These are phyloP conservation scores for Solen grandis DNA, from an alignment of 1,140 invertebrate species.

Conservation along the genomic window DNA sequence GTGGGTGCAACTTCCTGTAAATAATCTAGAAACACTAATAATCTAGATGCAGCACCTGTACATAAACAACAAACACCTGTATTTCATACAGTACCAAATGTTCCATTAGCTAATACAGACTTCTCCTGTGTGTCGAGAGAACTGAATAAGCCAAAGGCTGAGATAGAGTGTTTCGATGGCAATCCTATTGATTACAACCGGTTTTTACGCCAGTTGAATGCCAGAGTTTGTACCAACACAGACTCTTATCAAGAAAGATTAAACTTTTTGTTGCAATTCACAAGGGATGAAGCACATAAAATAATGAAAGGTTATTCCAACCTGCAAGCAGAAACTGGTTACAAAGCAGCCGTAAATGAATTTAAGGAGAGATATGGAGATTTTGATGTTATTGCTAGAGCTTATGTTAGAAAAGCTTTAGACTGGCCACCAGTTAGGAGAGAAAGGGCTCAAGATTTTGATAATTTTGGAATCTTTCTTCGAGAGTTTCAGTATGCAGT, in stretches of 20 bases:
- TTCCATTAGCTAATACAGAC: neutral
- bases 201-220: constrained; percentile 52
- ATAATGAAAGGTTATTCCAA: constrained; percentile 50
- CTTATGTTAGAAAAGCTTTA: constrained; percentile 50
- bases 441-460: constrained; percentile 46
- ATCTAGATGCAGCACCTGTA: no score
- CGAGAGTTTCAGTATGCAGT: constrained; percentile 41
- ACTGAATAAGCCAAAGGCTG: constrained; percentile 42
- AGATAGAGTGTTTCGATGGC: constrained; percentile 47
- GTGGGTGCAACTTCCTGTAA: no score
- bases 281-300: constrained; percentile 34
- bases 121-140: neutral
- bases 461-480: constrained; percentile 49
- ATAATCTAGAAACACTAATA: no score
- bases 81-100: neutral
- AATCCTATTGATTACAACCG: constrained; percentile 46
- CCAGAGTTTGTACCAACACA: constrained; percentile 38
- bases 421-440: constrained; percentile 34
- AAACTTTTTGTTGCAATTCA: constrained; percentile 52
- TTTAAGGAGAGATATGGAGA: constrained; percentile 52
- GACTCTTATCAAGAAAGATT: constrained; percentile 47
- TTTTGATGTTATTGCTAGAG: constrained; percentile 42
- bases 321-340: constrained; percentile 38
- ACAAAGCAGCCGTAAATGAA: constrained; percentile 28
- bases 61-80: neutral